Evolutionary conservation across 2,797 vertebrate genomes (phyloP), one percentile per base, ranked within the genome.

Genomic region (Microctenopoma stevenorrisi): DNA sequence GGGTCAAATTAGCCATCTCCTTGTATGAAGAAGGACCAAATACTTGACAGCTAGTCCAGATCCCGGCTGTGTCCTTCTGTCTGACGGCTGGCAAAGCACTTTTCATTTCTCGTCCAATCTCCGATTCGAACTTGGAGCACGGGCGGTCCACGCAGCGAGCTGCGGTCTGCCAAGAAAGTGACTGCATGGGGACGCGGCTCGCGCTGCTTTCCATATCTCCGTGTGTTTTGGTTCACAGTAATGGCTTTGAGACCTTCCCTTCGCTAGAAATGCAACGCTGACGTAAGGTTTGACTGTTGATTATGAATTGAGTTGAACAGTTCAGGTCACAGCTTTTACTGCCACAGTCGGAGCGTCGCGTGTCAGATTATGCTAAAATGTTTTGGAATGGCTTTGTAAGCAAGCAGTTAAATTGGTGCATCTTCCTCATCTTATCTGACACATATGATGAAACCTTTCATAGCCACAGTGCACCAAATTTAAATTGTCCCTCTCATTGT

Each of bases 1-100:
- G 83, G 85, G 86, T 85, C 78, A 85, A 79, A 89, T 89, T 86
- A 87, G 82, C 70, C 15, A 65, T 78, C 83, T 76, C 74, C 64
- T 73, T 59, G 46, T 84, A 78, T 82, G 79, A 88, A 89, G 86
- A 78, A 83, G 73, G 76, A 61, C 73, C 75, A 35, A 61, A 68
- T 52, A 57, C 72, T 74, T 81, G 87, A 87, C 88, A 90, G 86
- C 83, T 83, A 40, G 58, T 87, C 87, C 79, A 76, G 68, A 69
- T 82, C 81, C 72, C 46, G 53, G 30, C 84, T 69, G 79, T 52
- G 81, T 82, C 78, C 64, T 56, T 82, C 83, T 64, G 78, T 84
- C 80, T 54, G 55, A 75, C 60, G 44, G 58, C 76, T 86, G 85
- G 86, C 79, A 77, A 52, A 73, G 46, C 26, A 22, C 64, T 68